phyloP scores from a whole-genome alignment of 2,888 invertebrate genomes.

The Mystacides longicornis region DNA sequence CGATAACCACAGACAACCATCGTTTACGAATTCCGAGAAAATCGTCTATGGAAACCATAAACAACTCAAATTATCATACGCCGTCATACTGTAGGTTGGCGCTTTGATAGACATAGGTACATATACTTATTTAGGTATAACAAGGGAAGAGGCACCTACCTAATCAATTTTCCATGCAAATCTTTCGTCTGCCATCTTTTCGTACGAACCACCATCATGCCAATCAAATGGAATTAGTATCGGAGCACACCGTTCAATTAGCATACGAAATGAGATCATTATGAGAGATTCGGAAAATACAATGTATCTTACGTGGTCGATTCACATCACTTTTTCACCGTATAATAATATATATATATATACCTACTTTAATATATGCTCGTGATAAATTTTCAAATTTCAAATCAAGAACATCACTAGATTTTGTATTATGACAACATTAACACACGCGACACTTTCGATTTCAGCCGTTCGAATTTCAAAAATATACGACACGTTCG shows the following conservation, averaged over 20 bases:
- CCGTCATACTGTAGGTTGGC: not conserved
- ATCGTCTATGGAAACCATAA: slow-evolving; percentile 1
- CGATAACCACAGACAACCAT: not conserved
- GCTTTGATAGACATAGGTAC: too few species aligned
- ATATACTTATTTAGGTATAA: too few species aligned
- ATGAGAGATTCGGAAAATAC: not conserved
- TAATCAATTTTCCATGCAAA: slow-evolving; percentile 7
- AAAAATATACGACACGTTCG: too few species aligned
- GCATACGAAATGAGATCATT: not conserved
- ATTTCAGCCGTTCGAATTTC: too few species aligned
- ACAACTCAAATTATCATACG: not conserved
- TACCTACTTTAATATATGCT: too few species aligned
- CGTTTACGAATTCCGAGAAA: not conserved
- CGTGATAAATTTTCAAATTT: too few species aligned
- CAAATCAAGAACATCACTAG: too few species aligned
- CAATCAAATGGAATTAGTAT: not conserved
- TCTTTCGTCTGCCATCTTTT: slow-evolving; percentile 2
- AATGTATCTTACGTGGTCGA: not conserved
- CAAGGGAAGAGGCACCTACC: not conserved
- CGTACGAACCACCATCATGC: not conserved
- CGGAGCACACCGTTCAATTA: not conserved
- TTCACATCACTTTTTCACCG: not conserved
- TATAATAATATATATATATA: too few species aligned
- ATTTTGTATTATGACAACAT: too few species aligned
- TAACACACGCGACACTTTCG: too few species aligned